A percentile compares a stretch with the other conserved stretches of the same genome.
phyloP scores from a whole-genome alignment of 2,797 vertebrate species.

The Sebastes nivosus region DNA sequence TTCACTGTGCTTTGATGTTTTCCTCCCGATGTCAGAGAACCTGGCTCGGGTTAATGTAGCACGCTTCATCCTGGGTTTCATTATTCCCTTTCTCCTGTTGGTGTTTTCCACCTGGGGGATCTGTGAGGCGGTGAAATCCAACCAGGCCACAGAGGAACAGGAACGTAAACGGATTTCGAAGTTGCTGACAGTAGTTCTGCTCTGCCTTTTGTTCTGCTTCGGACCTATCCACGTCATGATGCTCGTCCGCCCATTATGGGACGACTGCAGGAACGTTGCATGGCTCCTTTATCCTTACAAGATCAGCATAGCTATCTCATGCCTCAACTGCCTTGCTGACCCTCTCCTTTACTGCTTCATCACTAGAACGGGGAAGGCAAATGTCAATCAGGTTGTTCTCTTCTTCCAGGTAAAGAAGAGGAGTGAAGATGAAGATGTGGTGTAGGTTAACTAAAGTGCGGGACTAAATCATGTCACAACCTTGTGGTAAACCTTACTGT shows the following conservation, averaged over 20 bases:
- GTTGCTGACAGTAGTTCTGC: slow-evolving; percentile 80
- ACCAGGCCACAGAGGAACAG: slow-evolving; percentile 82
- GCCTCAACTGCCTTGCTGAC: slow-evolving; percentile 88
- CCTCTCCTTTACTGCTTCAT: slow-evolving; percentile 92
- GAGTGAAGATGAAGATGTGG: not conserved
- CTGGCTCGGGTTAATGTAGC: slow-evolving; percentile 69
- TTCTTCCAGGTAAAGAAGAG: slow-evolving; percentile 49
- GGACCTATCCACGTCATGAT: slow-evolving; percentile 87
- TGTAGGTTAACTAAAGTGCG: not conserved
- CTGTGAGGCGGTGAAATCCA: slow-evolving; percentile 80
- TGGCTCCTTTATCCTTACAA: slow-evolving; percentile 80
- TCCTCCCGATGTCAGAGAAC: slow-evolving; percentile 76
- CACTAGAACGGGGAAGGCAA: slow-evolving; percentile 81
- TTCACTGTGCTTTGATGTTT: slow-evolving; percentile 83
- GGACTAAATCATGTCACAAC: not conserved
- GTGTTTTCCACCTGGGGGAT: slow-evolving; percentile 84
- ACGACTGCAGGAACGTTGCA: slow-evolving; percentile 22
- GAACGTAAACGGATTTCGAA: slow-evolving; percentile 85
- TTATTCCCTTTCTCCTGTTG: slow-evolving; percentile 81
- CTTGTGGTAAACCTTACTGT: not conserved
- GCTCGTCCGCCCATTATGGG: slow-evolving; percentile 78
- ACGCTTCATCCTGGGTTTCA: slow-evolving; percentile 83
- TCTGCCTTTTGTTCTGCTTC: slow-evolving; percentile 87
- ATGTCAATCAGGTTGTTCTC: slow-evolving; percentile 43
- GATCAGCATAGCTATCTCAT: slow-evolving; percentile 82